A percentile compares a stretch with the other conserved stretches of the same genome.
Conservation (phyloP, 1,140 invertebrate genomes). For the Diplogasteroides magnus region DNA sequence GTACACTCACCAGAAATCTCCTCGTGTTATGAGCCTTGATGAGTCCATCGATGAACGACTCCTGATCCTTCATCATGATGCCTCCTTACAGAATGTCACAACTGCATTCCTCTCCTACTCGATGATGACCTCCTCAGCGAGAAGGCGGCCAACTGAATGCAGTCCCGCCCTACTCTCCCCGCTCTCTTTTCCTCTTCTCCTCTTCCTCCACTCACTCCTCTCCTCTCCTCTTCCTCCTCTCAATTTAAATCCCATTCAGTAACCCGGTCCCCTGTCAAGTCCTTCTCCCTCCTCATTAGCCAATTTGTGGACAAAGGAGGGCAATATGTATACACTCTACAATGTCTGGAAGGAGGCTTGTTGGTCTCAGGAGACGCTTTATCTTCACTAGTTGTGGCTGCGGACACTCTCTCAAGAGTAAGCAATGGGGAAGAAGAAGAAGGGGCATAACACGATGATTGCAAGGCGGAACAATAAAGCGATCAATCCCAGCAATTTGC, state of each 20-base stretch:
- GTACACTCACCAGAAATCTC: slow-evolving; percentile 33
- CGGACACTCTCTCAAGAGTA: neutral
- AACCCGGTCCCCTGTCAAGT: too few species aligned
- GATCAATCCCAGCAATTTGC: too few species aligned
- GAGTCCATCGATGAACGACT: slow-evolving; percentile 38
- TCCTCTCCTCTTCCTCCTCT: neutral
- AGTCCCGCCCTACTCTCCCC: neutral
- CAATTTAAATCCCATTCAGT: slow-evolving; percentile 1
- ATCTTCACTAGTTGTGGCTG: too few species aligned
- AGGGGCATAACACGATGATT: too few species aligned
- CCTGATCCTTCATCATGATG: slow-evolving; percentile 21
- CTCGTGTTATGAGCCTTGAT: slow-evolving; percentile 39
- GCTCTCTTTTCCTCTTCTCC: neutral
- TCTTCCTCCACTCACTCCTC: neutral
- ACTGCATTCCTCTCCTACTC: too few species aligned
- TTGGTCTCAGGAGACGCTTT: slow-evolving; percentile 5
- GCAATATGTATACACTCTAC: too few species aligned
- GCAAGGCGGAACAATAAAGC: too few species aligned
- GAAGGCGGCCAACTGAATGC: neutral
- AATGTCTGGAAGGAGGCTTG: slow-evolving; percentile 19
- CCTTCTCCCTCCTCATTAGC: too few species aligned
- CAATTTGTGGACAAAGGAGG: too few species aligned
- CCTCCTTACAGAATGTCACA: too few species aligned
- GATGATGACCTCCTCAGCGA: neutral
- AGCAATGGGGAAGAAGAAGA: neutral